A percentile compares a stretch with the other conserved stretches of the same genome.
These are phyloP conservation scores for Oostethus manadensis DNA, from an alignment of 2,113 vertebrate species.

Conservation along the genomic window DNA sequence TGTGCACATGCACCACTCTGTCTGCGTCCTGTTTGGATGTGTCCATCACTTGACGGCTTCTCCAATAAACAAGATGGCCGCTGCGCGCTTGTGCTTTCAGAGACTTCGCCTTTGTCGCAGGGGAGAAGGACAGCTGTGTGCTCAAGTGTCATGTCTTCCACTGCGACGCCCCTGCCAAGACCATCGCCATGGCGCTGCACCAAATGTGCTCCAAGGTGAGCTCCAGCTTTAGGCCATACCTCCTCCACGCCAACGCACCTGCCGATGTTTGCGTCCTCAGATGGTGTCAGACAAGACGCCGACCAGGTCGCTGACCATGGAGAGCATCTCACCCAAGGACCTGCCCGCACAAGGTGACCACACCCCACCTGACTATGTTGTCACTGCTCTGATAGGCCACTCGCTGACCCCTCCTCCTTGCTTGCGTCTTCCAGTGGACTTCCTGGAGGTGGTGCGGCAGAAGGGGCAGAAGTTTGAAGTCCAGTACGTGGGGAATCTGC, in stretches of 20 bases:
- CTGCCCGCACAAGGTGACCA: constrained; percentile 81
- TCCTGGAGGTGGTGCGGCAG: constrained; percentile 80
- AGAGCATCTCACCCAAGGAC: constrained; percentile 78
- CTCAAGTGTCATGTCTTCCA: constrained; percentile 95
- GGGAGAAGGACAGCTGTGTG: constrained; percentile 91
- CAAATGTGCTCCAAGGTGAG: constrained; percentile 90
- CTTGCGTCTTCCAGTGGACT: constrained; percentile 72
- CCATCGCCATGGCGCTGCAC: constrained; percentile 87
- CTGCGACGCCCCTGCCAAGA: constrained; percentile 88
- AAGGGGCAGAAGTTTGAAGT: constrained; percentile 86
- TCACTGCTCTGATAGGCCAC: constrained; percentile 7
- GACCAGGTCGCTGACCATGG: constrained; percentile 67
- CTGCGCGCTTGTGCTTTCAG: constrained; percentile 50
- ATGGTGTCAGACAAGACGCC: constrained; percentile 77
- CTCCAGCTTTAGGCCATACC: neutral
- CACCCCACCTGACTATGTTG: neutral
- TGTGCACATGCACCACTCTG: constrained; percentile 2
- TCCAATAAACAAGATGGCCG: neutral
- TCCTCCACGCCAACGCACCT: too few species aligned
- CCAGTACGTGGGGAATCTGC: constrained; percentile 83
- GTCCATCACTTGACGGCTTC: constrained; percentile 4
- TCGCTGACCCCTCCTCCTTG: neutral
- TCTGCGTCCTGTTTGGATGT: neutral
- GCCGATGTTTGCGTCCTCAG: constrained; percentile 6
- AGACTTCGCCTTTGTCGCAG: constrained; percentile 94